A percentile compares a stretch with the other conserved stretches of the same genome.
Evolutionary conservation across 2,888 invertebrate species (phyloP).

Genomic region (Sclerodermus sp.): DNA sequence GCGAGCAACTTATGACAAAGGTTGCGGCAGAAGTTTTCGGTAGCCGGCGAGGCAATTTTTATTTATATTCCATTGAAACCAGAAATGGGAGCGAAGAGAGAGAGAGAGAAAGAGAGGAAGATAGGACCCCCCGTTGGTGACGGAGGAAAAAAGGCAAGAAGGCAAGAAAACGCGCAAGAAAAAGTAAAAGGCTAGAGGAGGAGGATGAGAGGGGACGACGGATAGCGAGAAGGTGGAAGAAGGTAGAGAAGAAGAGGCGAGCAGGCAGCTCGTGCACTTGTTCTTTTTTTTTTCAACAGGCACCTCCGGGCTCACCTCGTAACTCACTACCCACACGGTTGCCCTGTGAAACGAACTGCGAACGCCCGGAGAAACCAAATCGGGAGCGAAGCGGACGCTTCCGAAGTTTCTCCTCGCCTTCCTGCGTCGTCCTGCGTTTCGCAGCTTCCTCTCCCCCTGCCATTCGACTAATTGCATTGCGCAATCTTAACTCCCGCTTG

Average conservation of each 20-base stretch:
- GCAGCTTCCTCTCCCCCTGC: too few relatives aligned
- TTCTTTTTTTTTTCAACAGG: conserved; percentile 16
- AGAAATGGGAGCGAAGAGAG: background rate
- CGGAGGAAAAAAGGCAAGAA: too few relatives aligned
- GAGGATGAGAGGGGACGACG: too few relatives aligned
- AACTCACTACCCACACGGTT: conserved; percentile 40
- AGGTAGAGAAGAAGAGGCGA: background rate
- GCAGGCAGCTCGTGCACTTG: conserved; percentile 5
- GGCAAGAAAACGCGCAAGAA: too few relatives aligned
- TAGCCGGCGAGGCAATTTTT: conserved; percentile 43
- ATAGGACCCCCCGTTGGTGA: background rate
- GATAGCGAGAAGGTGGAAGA: background rate
- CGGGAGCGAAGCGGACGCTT: conserved; percentile 19
- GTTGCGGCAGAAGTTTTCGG: conserved; percentile 22
- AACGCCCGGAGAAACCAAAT: conserved; percentile 14
- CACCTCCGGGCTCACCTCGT: conserved; percentile 31
- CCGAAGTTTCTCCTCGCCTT: conserved; percentile 9
- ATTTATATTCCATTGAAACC: conserved; percentile 46
- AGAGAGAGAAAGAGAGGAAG: conserved; percentile 9
- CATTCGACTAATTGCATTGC: conserved; percentile 15
- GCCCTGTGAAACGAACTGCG: background rate
- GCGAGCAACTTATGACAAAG: too few relatives aligned
- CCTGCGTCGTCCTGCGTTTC: too few relatives aligned
- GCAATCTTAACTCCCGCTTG: background rate
- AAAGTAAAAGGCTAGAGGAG: too few relatives aligned